Percentiles rank a stretch among this genome's conserved stretches.
These are phyloP conservation scores for Cenopis cana DNA, from an alignment of 2,888 invertebrate species.

Conservation along the genomic window DNA sequence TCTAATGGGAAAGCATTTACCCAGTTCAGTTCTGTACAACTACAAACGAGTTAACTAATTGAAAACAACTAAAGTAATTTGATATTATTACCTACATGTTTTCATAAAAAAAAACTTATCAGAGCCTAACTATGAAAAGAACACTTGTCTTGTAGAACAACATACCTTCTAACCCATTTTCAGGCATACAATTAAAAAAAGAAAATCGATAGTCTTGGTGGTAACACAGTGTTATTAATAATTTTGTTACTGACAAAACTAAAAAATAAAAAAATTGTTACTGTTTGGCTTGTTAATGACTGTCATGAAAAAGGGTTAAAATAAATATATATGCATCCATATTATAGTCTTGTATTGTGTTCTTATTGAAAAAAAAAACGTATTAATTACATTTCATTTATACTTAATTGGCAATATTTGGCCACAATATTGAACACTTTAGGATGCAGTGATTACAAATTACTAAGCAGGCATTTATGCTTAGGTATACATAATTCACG, in stretches of 20 bases:
- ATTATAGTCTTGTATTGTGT: background rate
- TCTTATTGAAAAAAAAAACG: no score
- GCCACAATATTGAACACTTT: background rate
- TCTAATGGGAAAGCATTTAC: constrained; percentile 6
- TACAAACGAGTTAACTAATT: background rate
- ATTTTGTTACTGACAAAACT: no score
- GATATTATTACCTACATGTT: background rate
- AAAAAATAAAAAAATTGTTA: no score
- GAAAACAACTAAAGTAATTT: background rate
- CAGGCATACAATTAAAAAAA: no score
- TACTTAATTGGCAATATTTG: background rate
- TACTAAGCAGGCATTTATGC: background rate
- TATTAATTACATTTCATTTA: no score
- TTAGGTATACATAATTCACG: background rate
- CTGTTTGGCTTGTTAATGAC: no score
- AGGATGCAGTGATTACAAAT: background rate
- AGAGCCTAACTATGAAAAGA: background rate
- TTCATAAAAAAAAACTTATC: background rate
- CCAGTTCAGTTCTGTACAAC: background rate
- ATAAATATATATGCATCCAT: background rate
- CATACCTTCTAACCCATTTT: background rate
- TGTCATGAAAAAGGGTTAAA: background rate
- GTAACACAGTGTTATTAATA: no score
- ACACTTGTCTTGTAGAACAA: background rate
- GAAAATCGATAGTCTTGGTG: no score